Base-by-base conservation (phyloP, 1,140 invertebrate species). In the Centruroides vittatus region DNA sequence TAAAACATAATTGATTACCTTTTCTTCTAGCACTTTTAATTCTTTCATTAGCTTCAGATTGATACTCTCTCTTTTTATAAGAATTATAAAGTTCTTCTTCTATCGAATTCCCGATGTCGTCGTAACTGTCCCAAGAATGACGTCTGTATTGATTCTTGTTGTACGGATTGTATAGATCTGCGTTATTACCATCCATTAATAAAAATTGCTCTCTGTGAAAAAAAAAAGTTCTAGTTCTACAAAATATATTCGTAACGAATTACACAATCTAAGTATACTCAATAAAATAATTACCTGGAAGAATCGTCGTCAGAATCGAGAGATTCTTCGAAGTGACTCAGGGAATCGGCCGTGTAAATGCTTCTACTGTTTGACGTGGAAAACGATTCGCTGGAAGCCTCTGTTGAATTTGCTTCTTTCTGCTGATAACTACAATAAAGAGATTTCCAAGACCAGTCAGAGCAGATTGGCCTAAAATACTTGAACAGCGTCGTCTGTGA, bases 261-360 rank as follows among this genome's bases (percentile, higher is more conserved):
- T 23, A 23, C 23, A 23, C 2, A 23, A 23, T 23, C 23, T 23
- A 23, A 23, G 2, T 23, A 23, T 23, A 23, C 23, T 23, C 23
- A 23, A 23, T 23, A 23, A 23, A 23, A 23, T 23, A 23, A 58
- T 51, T 11, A 59, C 53, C 23, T 8, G 61, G 59, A 47, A 59
- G 41, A 35, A 55, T 23, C 23, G 53, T 62, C 12, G 52, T 62
- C 35, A 41, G 41, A 41, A 41, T 41, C 41, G 0, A 41, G 41
- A 41, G 41, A 41, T 41, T 41, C 41, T 41, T 41, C 41, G 3
- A 41, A 41, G 8, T 41, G 41, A 41, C 41, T 59, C 47, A n/a
- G 51, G 53, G 49, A 62, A 62, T 13, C 57, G 50, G 48, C 61
- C 55, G 5, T 62, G 59, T 12, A 62, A 56, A 47, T 62, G 35